Evolutionary conservation across 2,888 invertebrate genomes (phyloP).

Genomic region (Resseliella maxima): DNA sequence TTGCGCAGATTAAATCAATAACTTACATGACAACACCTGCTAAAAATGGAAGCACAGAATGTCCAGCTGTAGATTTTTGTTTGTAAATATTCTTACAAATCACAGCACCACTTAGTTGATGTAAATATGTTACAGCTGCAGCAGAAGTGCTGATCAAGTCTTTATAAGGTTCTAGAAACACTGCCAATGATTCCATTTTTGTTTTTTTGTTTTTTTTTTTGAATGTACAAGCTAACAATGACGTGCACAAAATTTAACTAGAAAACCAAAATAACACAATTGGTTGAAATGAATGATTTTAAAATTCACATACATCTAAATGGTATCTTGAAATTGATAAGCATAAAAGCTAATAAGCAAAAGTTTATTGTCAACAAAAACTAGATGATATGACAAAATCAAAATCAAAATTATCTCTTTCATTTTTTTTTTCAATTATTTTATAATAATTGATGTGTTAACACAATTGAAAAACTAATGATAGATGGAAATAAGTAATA

Average conservation of each 20-base stretch:
- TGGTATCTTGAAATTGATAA: no score
- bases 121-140: slow-evolving; percentile 80
- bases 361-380: no score
- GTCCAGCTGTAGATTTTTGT: slow-evolving; percentile 74
- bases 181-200: slow-evolving; percentile 69
- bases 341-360: no score
- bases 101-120: slow-evolving; percentile 84
- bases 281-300: no score
- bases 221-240: neutral
- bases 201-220: neutral
- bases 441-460: no score
- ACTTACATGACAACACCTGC: slow-evolving; percentile 84
- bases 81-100: slow-evolving; percentile 80
- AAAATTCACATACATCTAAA: no score
- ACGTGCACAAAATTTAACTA: neutral
- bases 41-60: slow-evolving; percentile 77
- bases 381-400: no score
- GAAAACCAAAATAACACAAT: neutral
- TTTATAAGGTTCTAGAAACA: slow-evolving; percentile 74
- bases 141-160: slow-evolving; percentile 76
- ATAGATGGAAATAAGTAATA: no score
- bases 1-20: slow-evolving; percentile 44
- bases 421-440: no score
- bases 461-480: no score
- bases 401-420: no score